Evolutionary conservation across 2,113 vertebrate genomes (phyloP).

Genomic region (Struthio camelus): DNA sequence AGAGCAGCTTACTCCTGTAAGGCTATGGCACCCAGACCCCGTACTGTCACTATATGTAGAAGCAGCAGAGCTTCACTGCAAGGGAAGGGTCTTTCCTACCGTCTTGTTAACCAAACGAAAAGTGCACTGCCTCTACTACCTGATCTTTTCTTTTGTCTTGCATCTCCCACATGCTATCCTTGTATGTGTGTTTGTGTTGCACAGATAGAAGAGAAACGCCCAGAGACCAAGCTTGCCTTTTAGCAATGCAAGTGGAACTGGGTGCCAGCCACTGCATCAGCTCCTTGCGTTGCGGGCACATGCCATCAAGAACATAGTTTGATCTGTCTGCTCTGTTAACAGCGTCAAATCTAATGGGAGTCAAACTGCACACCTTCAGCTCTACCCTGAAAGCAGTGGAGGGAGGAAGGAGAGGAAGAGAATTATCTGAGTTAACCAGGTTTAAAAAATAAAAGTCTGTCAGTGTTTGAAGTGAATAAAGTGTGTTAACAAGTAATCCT

Average conservation of each 20-base stretch:
- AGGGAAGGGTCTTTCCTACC: not conserved
- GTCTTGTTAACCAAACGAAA: not conserved
- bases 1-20: not conserved
- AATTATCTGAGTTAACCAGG: not conserved
- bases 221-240: not conserved
- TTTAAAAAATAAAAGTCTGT: conserved; percentile 26
- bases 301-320: not conserved
- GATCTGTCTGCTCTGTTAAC: not conserved
- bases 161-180: not conserved
- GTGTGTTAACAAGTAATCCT: not conserved
- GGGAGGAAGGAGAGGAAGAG: not conserved
- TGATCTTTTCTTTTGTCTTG: not conserved
- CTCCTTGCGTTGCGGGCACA: not conserved
- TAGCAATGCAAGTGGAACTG: not conserved
- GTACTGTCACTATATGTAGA: rapidly evolving
- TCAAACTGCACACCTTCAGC: not conserved
- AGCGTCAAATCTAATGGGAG: not conserved
- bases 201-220: not conserved
- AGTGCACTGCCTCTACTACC: rapidly evolving
- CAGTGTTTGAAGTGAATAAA: conserved; percentile 17
- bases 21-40: not conserved
- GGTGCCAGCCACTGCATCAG: not conserved
- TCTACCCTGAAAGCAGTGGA: not conserved
- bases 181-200: not conserved
- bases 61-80: not conserved